Base-by-base conservation (phyloP, 2,113 vertebrate genomes). In the Hiodon tergisus region DNA sequence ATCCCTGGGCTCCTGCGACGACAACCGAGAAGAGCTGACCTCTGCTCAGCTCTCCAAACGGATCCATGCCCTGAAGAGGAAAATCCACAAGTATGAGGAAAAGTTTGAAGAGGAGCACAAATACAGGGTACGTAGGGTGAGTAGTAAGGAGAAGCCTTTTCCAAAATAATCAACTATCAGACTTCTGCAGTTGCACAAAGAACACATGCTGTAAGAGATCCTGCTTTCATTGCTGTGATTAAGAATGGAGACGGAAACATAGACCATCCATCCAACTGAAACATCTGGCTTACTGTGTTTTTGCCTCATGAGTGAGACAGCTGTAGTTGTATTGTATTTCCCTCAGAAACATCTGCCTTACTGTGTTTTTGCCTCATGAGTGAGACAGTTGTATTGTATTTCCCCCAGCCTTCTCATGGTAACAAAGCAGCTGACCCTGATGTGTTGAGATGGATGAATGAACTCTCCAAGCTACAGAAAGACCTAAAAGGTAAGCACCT, bases 51-150 rank as follows among this genome's bases (percentile, higher is more conserved):
- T 98, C 75, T 94, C 89, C 65, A 94, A 93, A 81, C 95, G 95
- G 67, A 94, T 99, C 81, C 95, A 98, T 83, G 92, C 86, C 69
- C 92, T 98, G 80, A 99, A 97, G 88, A 91, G 88, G 83, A 97
- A 90, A 82, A 95, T 99, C 11, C 89, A 93, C 74, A 93, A 93
- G 79, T 99, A 94, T 76, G 97, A 99, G 85, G 96, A 98, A 69
- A 95, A 91, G 81, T 99, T 98, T 80, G 94, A 99, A 79, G 92
- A 93, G 80, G 95, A 98, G 75, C 95, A 93, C 88, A 95, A 96
- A 75, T 98, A 98, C 75, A 90, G 95, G 90, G 97, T 98, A 83
- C 87, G 86, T 69, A 31, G 54, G 5, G 63, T 11, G 63, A 65
- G 4, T 0, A 14, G 16, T 2, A 5, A 17, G n/a, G 17, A 5